Conservation (phyloP, 2,888 invertebrate genomes). For the Aproaerema taeniolella region DNA sequence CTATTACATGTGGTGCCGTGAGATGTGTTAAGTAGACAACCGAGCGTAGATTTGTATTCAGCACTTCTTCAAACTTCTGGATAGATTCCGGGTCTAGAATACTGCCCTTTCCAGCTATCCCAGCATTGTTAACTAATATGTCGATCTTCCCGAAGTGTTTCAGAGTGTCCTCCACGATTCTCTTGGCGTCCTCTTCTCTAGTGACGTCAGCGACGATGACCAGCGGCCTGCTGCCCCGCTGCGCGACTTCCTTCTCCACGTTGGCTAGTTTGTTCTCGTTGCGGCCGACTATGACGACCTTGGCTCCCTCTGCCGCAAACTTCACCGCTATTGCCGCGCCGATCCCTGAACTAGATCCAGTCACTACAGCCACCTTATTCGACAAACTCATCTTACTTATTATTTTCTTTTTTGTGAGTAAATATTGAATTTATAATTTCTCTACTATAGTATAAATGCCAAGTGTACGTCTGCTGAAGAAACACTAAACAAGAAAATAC, state of each 20-base stretch:
- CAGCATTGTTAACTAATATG: constrained; percentile 37
- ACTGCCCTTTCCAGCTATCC: constrained; percentile 18
- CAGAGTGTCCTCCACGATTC: constrained; percentile 27
- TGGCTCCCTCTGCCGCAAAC: constrained; percentile 40
- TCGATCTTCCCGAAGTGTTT: constrained; percentile 32
- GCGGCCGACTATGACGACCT: constrained; percentile 36
- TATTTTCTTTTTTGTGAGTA: too few relatives aligned
- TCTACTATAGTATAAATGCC: too few relatives aligned
- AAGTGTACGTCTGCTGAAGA: too few relatives aligned
- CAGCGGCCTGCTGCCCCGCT: constrained; percentile 22
- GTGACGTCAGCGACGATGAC: constrained; percentile 31
- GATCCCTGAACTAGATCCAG: constrained; percentile 43
- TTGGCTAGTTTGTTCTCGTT: constrained; percentile 33
- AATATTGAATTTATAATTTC: too few relatives aligned
- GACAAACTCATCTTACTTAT: constrained; percentile 31
- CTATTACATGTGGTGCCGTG: too few relatives aligned
- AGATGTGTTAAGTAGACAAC: constrained; percentile 25
- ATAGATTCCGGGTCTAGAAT: constrained; percentile 21
- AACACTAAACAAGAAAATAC: too few relatives aligned
- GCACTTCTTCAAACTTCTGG: constrained; percentile 26
- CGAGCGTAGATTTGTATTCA: constrained; percentile 30
- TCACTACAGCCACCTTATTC: constrained; percentile 41
- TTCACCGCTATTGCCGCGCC: constrained; percentile 37
- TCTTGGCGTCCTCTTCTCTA: constrained; percentile 28
- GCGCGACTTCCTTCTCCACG: constrained; percentile 24